phyloP scores from a whole-genome alignment of 1,140 invertebrate species.

The Colletes latitarsis region DNA sequence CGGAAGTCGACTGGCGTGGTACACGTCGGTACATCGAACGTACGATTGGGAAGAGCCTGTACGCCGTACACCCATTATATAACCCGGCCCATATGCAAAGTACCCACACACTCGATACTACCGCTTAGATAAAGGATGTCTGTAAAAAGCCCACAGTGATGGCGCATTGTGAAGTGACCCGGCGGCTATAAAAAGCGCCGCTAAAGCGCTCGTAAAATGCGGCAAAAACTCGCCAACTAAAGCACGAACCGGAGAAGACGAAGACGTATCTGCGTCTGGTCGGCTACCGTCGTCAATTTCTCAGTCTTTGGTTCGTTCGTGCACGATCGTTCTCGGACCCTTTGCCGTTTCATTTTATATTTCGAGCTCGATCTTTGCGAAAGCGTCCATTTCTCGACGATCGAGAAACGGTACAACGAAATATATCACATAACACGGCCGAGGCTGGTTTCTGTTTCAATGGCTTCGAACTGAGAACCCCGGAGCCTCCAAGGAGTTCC shows the following conservation, averaged over 20 bases:
- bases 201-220: slow-evolving; percentile 69
- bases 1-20: neutral
- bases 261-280: slow-evolving; percentile 11
- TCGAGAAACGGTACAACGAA: too few species aligned
- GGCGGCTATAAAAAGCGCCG: slow-evolving; percentile 70
- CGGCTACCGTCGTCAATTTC: neutral
- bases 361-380: neutral
- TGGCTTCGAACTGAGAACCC: slow-evolving; percentile 58
- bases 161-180: slow-evolving; percentile 69
- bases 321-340: neutral
- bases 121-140: slow-evolving; percentile 68
- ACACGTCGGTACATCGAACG: slow-evolving; percentile 36
- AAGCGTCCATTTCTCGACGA: neutral
- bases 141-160: slow-evolving; percentile 69
- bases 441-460: slow-evolving; percentile 43
- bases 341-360: neutral
- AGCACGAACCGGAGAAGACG: slow-evolving; percentile 30
- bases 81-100: slow-evolving; percentile 71
- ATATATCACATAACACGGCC: too few species aligned
- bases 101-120: slow-evolving; percentile 71
- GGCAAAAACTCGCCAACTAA: slow-evolving; percentile 65
- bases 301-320: neutral
- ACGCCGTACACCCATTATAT: slow-evolving; percentile 55
- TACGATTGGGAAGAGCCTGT: slow-evolving; percentile 17
- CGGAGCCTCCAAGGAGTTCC: slow-evolving; percentile 71